These are phyloP conservation scores for Conus canariensis DNA, from an alignment of 2,888 invertebrate species.

Conservation along the genomic window DNA sequence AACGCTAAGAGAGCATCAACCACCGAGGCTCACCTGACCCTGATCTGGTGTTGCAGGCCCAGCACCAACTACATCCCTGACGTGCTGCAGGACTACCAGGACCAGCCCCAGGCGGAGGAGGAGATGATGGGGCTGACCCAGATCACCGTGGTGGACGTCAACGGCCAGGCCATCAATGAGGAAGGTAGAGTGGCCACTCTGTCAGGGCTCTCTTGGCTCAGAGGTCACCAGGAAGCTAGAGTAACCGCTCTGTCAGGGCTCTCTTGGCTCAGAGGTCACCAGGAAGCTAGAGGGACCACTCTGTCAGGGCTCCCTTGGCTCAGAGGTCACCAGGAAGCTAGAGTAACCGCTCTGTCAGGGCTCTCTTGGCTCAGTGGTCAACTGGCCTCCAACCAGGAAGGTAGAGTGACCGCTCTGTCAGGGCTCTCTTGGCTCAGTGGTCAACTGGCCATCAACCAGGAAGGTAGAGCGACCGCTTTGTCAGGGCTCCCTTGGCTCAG, in stretches of 20 bases:
- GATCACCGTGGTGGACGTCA: slow-evolving; percentile 70
- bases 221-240: too few species aligned
- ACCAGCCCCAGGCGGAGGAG: slow-evolving; percentile 63
- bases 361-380: too few species aligned
- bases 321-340: background rate
- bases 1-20: background rate
- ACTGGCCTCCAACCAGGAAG: slow-evolving; percentile 50
- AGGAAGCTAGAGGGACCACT: slow-evolving; percentile 17
- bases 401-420: background rate
- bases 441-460: slow-evolving; percentile 35
- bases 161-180: slow-evolving; percentile 61
- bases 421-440: too few species aligned
- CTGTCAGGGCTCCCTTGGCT: too few species aligned
- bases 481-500: too few species aligned
- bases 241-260: too few species aligned
- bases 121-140: slow-evolving; percentile 69
- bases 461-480: too few species aligned
- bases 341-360: too few species aligned
- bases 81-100: slow-evolving; percentile 67
- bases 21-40: background rate
- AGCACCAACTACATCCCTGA: slow-evolving; percentile 71
- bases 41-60: slow-evolving; percentile 48
- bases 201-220: too few species aligned
- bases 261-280: too few species aligned
- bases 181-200: background rate